Evolutionary conservation across 2,888 invertebrate genomes (phyloP), one percentile per base, ranked within the genome.

Genomic region (Nomada flava): DNA sequence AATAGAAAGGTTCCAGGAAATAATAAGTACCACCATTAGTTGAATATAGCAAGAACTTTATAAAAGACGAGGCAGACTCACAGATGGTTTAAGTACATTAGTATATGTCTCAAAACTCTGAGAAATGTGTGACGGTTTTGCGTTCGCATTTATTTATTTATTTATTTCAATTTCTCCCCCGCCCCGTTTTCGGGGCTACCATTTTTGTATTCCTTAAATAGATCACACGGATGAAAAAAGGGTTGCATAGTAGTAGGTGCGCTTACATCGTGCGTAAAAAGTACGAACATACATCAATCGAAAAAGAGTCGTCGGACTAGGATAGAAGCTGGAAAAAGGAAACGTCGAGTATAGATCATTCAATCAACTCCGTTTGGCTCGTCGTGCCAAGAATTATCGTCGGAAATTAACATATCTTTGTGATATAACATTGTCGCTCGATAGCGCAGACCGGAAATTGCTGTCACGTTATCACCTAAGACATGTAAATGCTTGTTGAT

Each of bases 41-140:
- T 91, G 93, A 93, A 93, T 93, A 91, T 93, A 92, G 92, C 92
- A 92, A 92, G 92, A 92, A 93, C 88, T 92, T 92, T 92, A 92
- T 92, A 92, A 92, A 92, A 92, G 93, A 92, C 90, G 92, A 92
- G 93, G 92, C 92, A 92, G 92, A 92, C 90, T 93, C 92, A 93
- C 93, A 93, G 93, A 92, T 91, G 91, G 91, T 91, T 91, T 89
- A 91, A 91, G 91, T 92, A 91, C 89, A 90, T 88, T 89, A 88
- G 89, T 89, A 87, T 90, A 87, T 89, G 86, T 91, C 84, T 90
- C 87, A 89, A 91, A 89, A 85, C 77, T 87, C 71, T 89, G 87
- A 84, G 87, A 89, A 82, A 79, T 82, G 79, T 86, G 77, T 82
- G 72, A 76, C 76, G 86, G 79, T 75, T 60, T 75, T 84, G 83